These are phyloP conservation scores for Drosophila pullipes DNA, from an alignment of 2,888 invertebrate species.

Conservation along the genomic window DNA sequence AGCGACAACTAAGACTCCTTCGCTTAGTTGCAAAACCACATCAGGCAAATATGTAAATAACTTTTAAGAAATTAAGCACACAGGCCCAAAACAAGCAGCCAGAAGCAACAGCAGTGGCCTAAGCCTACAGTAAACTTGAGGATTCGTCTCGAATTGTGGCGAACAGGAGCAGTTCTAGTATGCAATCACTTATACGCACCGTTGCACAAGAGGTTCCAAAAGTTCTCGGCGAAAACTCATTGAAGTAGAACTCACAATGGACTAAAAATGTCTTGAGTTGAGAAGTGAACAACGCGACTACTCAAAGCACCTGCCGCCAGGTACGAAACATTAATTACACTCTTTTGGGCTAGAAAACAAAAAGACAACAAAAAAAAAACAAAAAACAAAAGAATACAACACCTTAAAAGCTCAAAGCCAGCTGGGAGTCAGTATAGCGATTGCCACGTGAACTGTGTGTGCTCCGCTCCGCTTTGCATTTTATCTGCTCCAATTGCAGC, in stretches of 20 bases:
- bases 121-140: conserved; percentile 27
- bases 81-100: conserved; percentile 50
- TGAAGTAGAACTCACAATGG: conserved; percentile 48
- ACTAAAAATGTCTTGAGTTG: conserved; percentile 28
- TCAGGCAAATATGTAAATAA: conserved; percentile 77
- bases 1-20: conserved; percentile 47
- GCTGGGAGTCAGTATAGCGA: conserved; percentile 23
- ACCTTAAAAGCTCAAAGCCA: background rate
- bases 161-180: conserved; percentile 49
- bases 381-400: background rate
- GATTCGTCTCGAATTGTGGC: conserved; percentile 29
- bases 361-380: background rate
- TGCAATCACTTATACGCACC: conserved; percentile 76
- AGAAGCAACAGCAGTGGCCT: conserved; percentile 20
- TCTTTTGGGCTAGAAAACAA: conserved; percentile 20
- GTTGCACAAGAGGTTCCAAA: conserved; percentile 64
- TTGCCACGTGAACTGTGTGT: conserved; percentile 60
- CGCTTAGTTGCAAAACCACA: conserved; percentile 71
- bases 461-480: conserved; percentile 58
- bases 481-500: conserved; percentile 78
- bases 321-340: conserved; percentile 71
- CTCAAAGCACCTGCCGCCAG: conserved; percentile 35
- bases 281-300: conserved; percentile 34
- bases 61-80: conserved; percentile 79
- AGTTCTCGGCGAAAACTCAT: conserved; percentile 39